Evolutionary conservation across 2,113 vertebrate species (phyloP).

Genomic region (Trogon surrucura): DNA sequence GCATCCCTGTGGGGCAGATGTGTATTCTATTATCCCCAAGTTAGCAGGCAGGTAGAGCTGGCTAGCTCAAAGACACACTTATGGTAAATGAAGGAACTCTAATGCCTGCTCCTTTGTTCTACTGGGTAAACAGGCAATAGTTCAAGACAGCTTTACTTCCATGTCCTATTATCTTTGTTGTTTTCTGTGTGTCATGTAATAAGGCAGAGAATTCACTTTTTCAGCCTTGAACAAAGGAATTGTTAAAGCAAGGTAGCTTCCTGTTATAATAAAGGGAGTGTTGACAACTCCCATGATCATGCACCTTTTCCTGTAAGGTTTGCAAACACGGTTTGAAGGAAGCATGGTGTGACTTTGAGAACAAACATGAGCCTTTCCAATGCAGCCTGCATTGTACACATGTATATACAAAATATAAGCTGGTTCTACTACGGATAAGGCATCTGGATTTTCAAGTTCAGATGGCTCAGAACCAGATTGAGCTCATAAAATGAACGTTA

Average conservation of each 20-base stretch:
- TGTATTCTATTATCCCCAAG: conserved; percentile 59
- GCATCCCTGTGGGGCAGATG: conserved; percentile 31
- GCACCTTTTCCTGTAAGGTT: not conserved
- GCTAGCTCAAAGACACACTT: conserved; percentile 44
- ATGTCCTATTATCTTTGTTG: conserved; percentile 30
- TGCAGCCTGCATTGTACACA: not conserved
- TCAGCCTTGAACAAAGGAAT: not conserved
- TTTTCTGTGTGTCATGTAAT: not conserved
- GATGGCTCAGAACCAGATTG: conserved; percentile 53
- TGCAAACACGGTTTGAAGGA: not conserved
- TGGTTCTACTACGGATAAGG: conserved; percentile 28
- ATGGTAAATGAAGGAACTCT: conserved; percentile 56
- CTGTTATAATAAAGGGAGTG: not conserved
- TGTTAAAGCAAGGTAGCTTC: not conserved
- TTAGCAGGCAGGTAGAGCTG: conserved; percentile 29
- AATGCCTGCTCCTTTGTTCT: conserved; percentile 24
- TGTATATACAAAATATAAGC: conserved; percentile 28
- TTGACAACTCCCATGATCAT: too few relatives aligned
- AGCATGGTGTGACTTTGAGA: not conserved
- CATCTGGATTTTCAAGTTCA: conserved; percentile 35
- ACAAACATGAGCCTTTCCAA: not conserved
- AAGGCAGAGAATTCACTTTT: not conserved
- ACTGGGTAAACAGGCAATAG: conserved; percentile 35
- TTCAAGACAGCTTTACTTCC: conserved; percentile 24
- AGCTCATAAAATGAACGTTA: conserved; percentile 62